Base-by-base conservation (phyloP, 2,888 invertebrate genomes). In the Rhorus exstirpatorius region DNA sequence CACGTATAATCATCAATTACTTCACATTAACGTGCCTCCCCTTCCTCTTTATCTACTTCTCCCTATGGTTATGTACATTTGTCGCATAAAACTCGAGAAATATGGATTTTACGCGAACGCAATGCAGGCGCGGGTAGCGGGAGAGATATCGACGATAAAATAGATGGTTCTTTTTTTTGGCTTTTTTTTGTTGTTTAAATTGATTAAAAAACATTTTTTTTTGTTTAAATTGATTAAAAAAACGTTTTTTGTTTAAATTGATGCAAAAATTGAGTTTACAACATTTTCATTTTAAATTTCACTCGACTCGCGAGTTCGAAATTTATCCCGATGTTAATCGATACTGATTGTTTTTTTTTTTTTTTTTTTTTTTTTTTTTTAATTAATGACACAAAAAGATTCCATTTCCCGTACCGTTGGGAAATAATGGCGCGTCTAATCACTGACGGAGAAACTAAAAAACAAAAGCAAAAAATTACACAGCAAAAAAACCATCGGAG, bases 11-110 rank as follows among this genome's bases (percentile, higher is more conserved):
- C 31, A 80, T 71, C 79, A 79, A 70, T 84, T 79, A 79, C 82
- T 84, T 76, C 60, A 38, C 82, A 67, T n/a, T 10, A 71, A 71
- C 74, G 75, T 76, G 55, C 44, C 53, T 51, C n/a, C n/a, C n/a
- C 31, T 31, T 44, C 10, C 68, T 21, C 12, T 61, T 83, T 26
- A 2, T 31, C 19, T 14, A 67, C 49, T 35, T n/a, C 17, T 21
- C 53, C 21, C 55, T 79, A 17, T 14, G 67, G 67, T 85, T 88
- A 89, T 87, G 84, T 86, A 87, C 89, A 90, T 87, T 86, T 89
- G 87, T 90, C 87, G 85, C 86, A 86, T 84, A 87, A 85, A 31
- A 85, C 88, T 87, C 87, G 86, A 89, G 89, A 88, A 89, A 89
- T 89, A 90, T 87, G 83, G 86, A 86, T 88, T 74, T 46, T 58